These are phyloP conservation scores for Poeciliopsis turrubarensis DNA, from an alignment of 2,113 vertebrate species.

Conservation along the genomic window DNA sequence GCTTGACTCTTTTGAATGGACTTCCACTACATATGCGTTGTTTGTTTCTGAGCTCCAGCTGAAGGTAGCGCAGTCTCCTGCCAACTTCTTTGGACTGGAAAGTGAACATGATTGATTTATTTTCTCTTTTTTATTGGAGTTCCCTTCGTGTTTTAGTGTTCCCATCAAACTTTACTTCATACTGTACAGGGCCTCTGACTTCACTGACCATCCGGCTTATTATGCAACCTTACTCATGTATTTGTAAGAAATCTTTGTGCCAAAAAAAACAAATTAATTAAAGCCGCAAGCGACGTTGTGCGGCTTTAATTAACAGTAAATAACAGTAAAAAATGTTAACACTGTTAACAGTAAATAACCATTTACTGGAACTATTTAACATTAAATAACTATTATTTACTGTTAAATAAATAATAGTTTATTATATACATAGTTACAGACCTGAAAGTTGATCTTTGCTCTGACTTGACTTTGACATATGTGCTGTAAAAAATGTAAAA, in stretches of 20 bases:
- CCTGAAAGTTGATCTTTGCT: no score
- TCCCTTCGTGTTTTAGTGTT: constrained; percentile 22
- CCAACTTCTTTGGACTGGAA: constrained; percentile 39
- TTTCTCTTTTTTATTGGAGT: constrained; percentile 26
- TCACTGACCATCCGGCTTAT: constrained; percentile 32
- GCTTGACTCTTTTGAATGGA: constrained; percentile 18
- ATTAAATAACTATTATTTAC: no score
- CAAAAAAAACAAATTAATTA: constrained; percentile 9
- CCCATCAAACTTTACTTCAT: constrained; percentile 5
- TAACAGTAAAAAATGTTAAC: no score
- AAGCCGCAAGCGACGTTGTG: no score
- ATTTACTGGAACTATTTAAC: no score
- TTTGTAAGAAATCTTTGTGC: constrained; percentile 42
- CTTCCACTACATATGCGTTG: neutral
- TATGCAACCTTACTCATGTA: constrained; percentile 5
- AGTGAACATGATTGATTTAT: constrained; percentile 33
- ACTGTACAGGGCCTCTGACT: neutral
- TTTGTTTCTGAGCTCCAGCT: neutral
- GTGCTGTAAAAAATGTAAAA: no score
- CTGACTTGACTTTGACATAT: no score
- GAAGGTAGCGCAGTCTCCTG: constrained; percentile 36
- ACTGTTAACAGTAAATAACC: no score
- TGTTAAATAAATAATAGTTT: no score
- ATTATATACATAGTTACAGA: no score
- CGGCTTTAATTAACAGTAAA: no score